Percentiles rank a stretch among this genome's conserved stretches.
Conservation (phyloP, 1,140 invertebrate genomes). For the Caerostris extrusa region DNA sequence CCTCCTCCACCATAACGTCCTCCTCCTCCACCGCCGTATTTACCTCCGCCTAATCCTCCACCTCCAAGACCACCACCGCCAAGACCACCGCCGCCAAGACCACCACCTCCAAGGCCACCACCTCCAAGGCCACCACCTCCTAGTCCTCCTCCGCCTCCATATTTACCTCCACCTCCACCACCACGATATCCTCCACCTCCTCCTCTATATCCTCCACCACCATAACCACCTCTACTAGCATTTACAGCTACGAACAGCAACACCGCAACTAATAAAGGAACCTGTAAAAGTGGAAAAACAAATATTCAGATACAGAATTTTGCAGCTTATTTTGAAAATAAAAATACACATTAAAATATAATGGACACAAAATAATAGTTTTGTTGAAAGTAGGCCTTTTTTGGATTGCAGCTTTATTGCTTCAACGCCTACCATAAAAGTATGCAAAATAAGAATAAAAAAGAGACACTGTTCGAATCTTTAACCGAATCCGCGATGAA, state of each 20-base stretch:
- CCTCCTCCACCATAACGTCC: neutral
- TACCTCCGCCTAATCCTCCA: neutral
- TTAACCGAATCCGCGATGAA: neutral
- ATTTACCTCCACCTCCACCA: neutral
- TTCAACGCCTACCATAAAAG: neutral
- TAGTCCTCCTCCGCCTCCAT: neutral
- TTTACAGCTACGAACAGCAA: neutral
- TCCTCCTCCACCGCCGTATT: too few species aligned
- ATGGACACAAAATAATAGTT: too few species aligned
- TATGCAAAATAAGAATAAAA: neutral
- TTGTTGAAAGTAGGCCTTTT: too few species aligned
- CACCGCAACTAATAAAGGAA: neutral
- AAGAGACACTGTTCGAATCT: neutral
- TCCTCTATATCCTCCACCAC: neutral
- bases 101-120: neutral
- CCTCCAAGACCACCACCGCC: neutral
- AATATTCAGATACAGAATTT: too few species aligned
- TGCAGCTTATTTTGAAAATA: too few species aligned
- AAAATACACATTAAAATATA: too few species aligned
- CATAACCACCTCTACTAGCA: neutral
- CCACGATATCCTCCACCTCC: neutral
- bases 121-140: neutral
- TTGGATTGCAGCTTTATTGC: too few species aligned
- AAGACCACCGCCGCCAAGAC: neutral
- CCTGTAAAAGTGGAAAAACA: neutral